phyloP scores from a whole-genome alignment of 2,113 vertebrate genomes.

The Indri indri region DNA sequence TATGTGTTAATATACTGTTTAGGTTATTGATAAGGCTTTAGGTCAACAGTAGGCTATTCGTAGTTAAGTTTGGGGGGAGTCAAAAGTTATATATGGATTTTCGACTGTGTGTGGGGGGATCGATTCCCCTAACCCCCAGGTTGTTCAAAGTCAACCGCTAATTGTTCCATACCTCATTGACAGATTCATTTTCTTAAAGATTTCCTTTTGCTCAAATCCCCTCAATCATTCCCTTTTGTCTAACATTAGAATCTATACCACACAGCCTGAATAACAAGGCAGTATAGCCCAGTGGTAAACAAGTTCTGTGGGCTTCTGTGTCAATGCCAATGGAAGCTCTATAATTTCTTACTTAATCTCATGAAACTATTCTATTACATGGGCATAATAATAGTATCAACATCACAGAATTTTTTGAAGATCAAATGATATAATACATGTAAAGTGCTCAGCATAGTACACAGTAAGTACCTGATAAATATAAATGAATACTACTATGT shows the following conservation, averaged over 20 bases:
- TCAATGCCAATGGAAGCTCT: not conserved
- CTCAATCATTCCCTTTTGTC: not conserved
- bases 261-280: not conserved
- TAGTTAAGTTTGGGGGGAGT: not conserved
- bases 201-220: conserved; percentile 22
- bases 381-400: not conserved
- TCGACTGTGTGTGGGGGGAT: not conserved
- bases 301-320: not conserved
- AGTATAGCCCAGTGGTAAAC: not conserved
- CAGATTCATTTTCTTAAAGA: not conserved
- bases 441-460: not conserved
- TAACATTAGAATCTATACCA: not conserved
- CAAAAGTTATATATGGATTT: not conserved
- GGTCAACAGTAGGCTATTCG: not conserved
- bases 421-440: conserved; percentile 5
- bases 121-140: not conserved
- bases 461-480: not conserved
- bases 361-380: conserved; percentile 21
- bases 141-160: not conserved
- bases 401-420: not conserved
- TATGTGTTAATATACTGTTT: not conserved
- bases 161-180: not conserved
- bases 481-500: not conserved
- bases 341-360: not conserved
- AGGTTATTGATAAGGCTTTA: not conserved